Conservation (phyloP, 2,888 invertebrate genomes). For the Agrotis clavis region DNA sequence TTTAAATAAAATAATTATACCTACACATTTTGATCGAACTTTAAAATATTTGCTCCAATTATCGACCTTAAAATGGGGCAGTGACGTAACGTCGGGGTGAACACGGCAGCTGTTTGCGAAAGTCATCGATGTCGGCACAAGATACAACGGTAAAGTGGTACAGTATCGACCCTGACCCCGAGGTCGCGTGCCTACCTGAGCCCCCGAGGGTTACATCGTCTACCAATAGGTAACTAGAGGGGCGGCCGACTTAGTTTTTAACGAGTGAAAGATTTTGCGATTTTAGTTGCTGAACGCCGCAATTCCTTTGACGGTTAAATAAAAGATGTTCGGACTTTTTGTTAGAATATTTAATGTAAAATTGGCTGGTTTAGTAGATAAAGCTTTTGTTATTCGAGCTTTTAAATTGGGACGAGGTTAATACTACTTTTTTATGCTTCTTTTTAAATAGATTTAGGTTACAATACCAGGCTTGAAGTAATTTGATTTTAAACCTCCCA, state of each 20-base stretch:
- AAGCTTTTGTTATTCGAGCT: constrained; percentile 6
- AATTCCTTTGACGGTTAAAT: constrained; percentile 23
- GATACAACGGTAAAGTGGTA: constrained; percentile 65
- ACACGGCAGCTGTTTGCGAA: constrained; percentile 70
- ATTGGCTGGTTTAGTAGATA: constrained; percentile 3
- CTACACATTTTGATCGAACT: not conserved
- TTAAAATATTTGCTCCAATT: constrained; percentile 27
- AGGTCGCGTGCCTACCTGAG: constrained; percentile 80
- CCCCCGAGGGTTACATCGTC: constrained; percentile 74
- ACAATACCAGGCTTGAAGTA: no score
- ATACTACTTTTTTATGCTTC: not conserved
- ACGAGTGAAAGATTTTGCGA: constrained; percentile 44
- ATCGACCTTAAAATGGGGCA: constrained; percentile 29
- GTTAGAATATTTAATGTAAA: constrained; percentile 6
- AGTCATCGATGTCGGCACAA: constrained; percentile 73
- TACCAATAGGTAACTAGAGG: constrained; percentile 65
- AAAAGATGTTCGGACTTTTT: constrained; percentile 9
- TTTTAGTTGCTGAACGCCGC: constrained; percentile 15
- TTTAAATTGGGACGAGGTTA: not conserved
- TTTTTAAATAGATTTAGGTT: not conserved
- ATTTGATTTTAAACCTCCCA: not conserved
- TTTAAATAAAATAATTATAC: not conserved
- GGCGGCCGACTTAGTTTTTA: constrained; percentile 39
- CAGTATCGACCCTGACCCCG: constrained; percentile 78
- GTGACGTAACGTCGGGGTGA: constrained; percentile 52